Evolutionary conservation across 2,113 vertebrate genomes (phyloP).

Genomic region (Equus quagga): DNA sequence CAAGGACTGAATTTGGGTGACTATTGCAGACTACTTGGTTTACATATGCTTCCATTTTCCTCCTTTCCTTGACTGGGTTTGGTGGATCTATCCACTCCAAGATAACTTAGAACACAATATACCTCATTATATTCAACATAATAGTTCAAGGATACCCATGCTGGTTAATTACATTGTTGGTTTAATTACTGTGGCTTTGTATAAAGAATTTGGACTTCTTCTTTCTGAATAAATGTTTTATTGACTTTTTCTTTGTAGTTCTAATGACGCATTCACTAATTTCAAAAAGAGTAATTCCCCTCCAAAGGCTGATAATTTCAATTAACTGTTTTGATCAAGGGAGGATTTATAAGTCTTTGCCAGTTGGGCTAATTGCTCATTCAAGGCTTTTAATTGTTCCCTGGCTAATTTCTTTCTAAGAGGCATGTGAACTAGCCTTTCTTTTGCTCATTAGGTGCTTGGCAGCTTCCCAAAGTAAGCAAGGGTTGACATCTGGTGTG

Average conservation of each 20-base stretch:
- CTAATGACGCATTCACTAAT: conserved; percentile 68
- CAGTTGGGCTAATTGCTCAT: conserved; percentile 75
- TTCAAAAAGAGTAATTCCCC: conserved; percentile 75
- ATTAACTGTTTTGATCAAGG: conserved; percentile 72
- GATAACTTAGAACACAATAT: background rate
- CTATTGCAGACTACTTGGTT: background rate
- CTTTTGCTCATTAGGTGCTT: conserved; percentile 71
- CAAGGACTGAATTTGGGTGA: background rate
- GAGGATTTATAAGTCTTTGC: conserved; percentile 70
- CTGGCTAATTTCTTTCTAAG: conserved; percentile 74
- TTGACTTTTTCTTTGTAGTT: conserved; percentile 64
- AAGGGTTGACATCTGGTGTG: conserved; percentile 59
- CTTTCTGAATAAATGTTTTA: conserved; percentile 64
- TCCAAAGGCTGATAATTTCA: conserved; percentile 74
- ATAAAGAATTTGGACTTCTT: conserved; percentile 39
- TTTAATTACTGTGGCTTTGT: conserved; percentile 66
- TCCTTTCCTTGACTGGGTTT: background rate
- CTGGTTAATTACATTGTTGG: conserved; percentile 60
- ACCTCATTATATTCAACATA: background rate
- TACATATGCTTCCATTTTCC: background rate
- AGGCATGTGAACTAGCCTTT: conserved; percentile 70
- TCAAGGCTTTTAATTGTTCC: conserved; percentile 74
- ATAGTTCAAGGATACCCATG: conserved; percentile 9
- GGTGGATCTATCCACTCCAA: background rate
- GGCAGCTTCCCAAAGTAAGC: conserved; percentile 73